Evolutionary conservation across 2,888 invertebrate species (phyloP).

Genomic region (Parnassius smintheus): DNA sequence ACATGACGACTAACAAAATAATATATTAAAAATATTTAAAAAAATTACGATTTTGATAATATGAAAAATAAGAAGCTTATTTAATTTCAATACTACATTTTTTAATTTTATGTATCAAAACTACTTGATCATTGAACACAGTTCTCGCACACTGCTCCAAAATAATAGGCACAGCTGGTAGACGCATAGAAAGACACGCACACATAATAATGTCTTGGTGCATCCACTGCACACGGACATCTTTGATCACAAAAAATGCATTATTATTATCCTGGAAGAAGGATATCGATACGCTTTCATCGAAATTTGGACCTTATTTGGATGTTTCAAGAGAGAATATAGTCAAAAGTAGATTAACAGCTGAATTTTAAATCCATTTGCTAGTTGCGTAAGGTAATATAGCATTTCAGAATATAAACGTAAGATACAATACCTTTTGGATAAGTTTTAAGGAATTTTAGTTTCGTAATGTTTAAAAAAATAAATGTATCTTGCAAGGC

Average conservation of each 20-base stretch:
- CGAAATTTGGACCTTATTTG: slow-evolving; percentile 43
- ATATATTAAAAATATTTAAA: too few species aligned
- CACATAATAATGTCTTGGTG: slow-evolving; percentile 42
- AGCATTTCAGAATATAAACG: slow-evolving; percentile 29
- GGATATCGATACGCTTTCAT: slow-evolving; percentile 40
- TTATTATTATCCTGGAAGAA: slow-evolving; percentile 75
- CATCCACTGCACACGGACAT: slow-evolving; percentile 72
- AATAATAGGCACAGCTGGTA: slow-evolving; percentile 79
- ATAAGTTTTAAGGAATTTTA: slow-evolving; percentile 55
- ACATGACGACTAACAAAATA: too few species aligned
- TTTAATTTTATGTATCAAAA: slow-evolving; percentile 4
- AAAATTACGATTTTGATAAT: too few species aligned
- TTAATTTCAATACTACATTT: not conserved
- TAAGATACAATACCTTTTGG: slow-evolving; percentile 42
- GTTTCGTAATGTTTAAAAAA: slow-evolving; percentile 70
- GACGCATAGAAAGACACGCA: slow-evolving; percentile 57
- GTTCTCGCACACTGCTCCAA: slow-evolving; percentile 61
- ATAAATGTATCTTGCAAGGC: slow-evolving; percentile 69
- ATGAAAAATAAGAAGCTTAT: too few species aligned
- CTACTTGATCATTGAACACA: slow-evolving; percentile 40
- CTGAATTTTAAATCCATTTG: slow-evolving; percentile 15
- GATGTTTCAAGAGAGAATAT: slow-evolving; percentile 14
- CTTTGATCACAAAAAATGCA: slow-evolving; percentile 72
- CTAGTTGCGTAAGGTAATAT: slow-evolving; percentile 1
- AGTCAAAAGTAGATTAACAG: slow-evolving; percentile 30